Percentiles rank a stretch among this genome's conserved stretches.
Evolutionary conservation across 1,140 invertebrate genomes (phyloP).

Genomic region (Drosophila orosa): DNA sequence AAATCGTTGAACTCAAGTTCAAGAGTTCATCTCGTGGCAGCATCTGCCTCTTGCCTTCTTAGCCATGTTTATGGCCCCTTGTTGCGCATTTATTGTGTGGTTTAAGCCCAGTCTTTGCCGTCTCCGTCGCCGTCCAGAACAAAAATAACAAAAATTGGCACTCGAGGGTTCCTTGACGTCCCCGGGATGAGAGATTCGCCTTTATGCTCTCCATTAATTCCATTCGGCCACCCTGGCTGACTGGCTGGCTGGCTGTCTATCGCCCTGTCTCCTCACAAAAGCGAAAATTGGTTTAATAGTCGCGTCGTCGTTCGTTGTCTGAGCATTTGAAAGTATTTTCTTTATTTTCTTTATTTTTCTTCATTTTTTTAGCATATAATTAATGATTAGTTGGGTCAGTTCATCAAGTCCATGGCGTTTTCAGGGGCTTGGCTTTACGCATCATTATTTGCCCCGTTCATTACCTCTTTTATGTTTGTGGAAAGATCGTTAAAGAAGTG

Average conservation of each 20-base stretch:
- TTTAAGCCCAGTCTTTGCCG: conserved; percentile 53
- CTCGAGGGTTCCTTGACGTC: conserved; percentile 76
- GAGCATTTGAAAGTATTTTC: conserved; percentile 49
- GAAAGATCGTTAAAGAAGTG: conserved; percentile 28
- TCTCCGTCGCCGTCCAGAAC: background rate
- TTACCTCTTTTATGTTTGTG: conserved; percentile 26
- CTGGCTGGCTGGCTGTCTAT: background rate
- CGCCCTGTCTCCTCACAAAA: conserved; percentile 31
- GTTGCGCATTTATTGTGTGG: conserved; percentile 75
- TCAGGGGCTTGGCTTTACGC: conserved; percentile 36
- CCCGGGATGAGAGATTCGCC: conserved; percentile 49
- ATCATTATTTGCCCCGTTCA: conserved; percentile 53
- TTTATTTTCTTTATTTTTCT: conserved; percentile 22
- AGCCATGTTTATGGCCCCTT: conserved; percentile 60
- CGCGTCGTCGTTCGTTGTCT: conserved; percentile 57
- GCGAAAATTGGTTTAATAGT: conserved; percentile 57
- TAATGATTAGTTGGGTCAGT: conserved; percentile 67
- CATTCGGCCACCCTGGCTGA: conserved; percentile 33
- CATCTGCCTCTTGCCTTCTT: conserved; percentile 48
- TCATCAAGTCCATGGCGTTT: conserved; percentile 48
- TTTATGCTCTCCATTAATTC: conserved; percentile 75
- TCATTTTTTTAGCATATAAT: conserved; percentile 53
- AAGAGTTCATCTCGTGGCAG: conserved; percentile 69
- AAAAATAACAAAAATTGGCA: conserved; percentile 35
- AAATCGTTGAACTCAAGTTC: conserved; percentile 78